Base-by-base conservation (phyloP, 1,140 invertebrate genomes). In the Vollenhovia emeryi region DNA sequence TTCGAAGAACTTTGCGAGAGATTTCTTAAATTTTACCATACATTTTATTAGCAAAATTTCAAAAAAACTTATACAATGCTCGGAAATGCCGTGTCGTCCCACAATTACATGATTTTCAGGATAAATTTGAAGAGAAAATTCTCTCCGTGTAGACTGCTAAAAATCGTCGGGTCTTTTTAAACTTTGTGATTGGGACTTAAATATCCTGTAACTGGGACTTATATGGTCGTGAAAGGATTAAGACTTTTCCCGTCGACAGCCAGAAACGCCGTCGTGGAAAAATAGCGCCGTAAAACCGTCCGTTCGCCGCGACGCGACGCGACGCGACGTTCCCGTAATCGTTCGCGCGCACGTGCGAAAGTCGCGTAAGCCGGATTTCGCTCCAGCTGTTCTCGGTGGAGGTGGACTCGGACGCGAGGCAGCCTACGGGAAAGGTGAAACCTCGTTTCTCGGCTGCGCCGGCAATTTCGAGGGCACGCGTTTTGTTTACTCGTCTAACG, bases 301-400 rank as follows among this genome's bases (percentile, higher is more conserved):
- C 62, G 45, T 52, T 78, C 62, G 55, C 71, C 69, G n/a, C 52
- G 71, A n/a, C n/a, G n/a, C n/a, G n/a, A n/a, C n/a, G n/a, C n/a
- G n/a, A n/a, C 69, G n/a, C 52, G 71, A 36, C 11, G 79, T 78
- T 66, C 50, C 80, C 50, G 80, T 83, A 71, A 87, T 85, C 73
- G 64, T 86, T 48, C 18, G 11, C 43, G 48, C 55, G 71, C 79
- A 76, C 80, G 78, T 85, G 86, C 87, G 86, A 88, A 88, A 87
- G 87, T 85, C 52, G 33, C 79, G 64, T 27, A 80, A 88, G 55
- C 15, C 21, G 66, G 69, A 73, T 78, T 84, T 84, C 79, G 85
- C 79, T 64, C 57, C 33, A 50, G 59, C 43, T 24, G 43, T 43
- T 87, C 50, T 73, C 50, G 30, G 2, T 60, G 71, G 40, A 82